Conservation (phyloP, 2,113 vertebrate species). For the Amblyornis subalaris region DNA sequence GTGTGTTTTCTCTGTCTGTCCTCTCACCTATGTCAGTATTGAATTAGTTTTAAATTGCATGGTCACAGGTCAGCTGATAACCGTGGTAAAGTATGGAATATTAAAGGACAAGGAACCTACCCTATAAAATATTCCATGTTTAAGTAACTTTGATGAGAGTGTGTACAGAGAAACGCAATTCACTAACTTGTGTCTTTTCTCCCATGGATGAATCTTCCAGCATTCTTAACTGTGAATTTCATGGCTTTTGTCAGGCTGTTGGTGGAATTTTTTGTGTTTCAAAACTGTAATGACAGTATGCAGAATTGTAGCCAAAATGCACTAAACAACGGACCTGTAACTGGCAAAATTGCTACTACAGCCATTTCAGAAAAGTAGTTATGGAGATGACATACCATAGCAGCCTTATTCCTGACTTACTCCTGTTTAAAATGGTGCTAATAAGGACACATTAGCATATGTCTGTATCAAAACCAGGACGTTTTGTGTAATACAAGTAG, state of each 20-base stretch:
- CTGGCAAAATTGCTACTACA: not conserved
- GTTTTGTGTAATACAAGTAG: slow-evolving; percentile 21
- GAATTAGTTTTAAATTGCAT: not conserved
- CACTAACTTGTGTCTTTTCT: not conserved
- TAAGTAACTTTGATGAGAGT: not conserved
- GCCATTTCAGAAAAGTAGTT: not conserved
- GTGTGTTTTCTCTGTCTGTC: not conserved
- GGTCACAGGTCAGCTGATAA: not conserved
- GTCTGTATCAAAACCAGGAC: slow-evolving; percentile 7
- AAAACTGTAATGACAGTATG: not conserved
- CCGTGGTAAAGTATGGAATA: not conserved
- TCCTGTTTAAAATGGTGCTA: not conserved
- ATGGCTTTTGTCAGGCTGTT: not conserved
- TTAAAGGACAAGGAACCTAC: not conserved
- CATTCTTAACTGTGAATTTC: not conserved
- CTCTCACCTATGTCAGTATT: not conserved
- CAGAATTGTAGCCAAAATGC: not conserved
- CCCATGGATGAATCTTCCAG: not conserved
- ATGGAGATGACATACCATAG: not conserved
- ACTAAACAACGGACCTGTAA: not conserved
- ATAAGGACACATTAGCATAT: not conserved
- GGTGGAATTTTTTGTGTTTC: not conserved
- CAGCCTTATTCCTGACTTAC: not conserved
- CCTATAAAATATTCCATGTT: not conserved
- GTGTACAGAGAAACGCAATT: not conserved